Conservation (phyloP, 2,888 invertebrate species). For the Drosophila pegasa region DNA sequence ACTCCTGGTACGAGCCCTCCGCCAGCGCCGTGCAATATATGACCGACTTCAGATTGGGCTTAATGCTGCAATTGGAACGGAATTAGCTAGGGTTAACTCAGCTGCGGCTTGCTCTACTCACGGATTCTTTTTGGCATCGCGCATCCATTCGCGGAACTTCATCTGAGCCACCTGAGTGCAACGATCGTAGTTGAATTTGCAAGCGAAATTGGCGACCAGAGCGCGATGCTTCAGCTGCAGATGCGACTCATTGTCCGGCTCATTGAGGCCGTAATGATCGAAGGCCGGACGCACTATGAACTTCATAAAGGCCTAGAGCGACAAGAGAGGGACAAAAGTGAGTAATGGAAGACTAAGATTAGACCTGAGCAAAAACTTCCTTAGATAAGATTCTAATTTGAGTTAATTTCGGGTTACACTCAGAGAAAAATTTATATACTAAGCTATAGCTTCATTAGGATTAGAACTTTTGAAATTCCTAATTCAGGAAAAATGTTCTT, state of each 20-base stretch:
- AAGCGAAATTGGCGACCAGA: constrained; percentile 86
- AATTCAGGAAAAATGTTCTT: no score
- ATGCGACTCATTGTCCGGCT: constrained; percentile 85
- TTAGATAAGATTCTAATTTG: neutral
- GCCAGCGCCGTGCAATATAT: constrained; percentile 89
- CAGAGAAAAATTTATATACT: neutral
- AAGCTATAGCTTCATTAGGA: no score
- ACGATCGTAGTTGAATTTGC: constrained; percentile 85
- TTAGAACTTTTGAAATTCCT: no score
- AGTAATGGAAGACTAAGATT: neutral
- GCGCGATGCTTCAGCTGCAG: constrained; percentile 86
- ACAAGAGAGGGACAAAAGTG: neutral
- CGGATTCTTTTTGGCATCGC: constrained; percentile 85
- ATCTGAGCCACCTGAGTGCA: constrained; percentile 85
- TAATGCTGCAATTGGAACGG: constrained; percentile 85
- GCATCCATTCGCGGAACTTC: constrained; percentile 86
- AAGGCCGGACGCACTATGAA: constrained; percentile 84
- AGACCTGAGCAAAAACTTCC: neutral
- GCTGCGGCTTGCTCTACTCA: constrained; percentile 70
- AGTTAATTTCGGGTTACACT: neutral
- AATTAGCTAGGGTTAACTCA: neutral
- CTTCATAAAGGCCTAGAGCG: constrained; percentile 83
- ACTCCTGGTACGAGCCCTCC: constrained; percentile 88
- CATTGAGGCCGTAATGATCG: constrained; percentile 85
- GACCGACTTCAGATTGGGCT: constrained; percentile 87